Conservation (phyloP, 2,113 vertebrate species). For the Bubo scandiacus region DNA sequence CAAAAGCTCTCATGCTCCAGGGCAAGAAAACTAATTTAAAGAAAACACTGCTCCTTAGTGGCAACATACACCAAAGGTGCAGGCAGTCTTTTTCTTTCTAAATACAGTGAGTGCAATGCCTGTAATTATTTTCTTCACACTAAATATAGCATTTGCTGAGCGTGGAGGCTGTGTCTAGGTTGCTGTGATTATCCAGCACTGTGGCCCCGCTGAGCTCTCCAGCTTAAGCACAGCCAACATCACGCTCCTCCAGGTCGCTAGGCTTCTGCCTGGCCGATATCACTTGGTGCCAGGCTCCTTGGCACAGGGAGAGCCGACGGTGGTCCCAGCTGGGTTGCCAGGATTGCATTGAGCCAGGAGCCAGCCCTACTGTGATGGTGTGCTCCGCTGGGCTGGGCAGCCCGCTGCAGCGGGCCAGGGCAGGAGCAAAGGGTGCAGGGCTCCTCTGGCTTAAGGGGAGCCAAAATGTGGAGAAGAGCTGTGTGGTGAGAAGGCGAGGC, state of each 20-base stretch:
- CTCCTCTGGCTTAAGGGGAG: background rate
- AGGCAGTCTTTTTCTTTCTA: background rate
- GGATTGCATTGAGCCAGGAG: background rate
- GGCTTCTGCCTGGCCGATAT: background rate
- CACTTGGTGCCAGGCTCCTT: background rate
- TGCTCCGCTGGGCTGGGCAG: background rate
- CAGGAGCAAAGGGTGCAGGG: background rate
- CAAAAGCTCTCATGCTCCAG: background rate
- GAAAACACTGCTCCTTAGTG: background rate
- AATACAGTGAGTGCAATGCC: background rate
- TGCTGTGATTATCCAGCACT: background rate
- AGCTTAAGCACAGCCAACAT: background rate
- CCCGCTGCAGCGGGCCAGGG: background rate
- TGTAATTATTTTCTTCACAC: background rate
- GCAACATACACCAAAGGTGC: background rate
- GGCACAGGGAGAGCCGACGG: background rate
- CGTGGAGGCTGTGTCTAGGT: background rate
- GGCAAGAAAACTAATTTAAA: background rate
- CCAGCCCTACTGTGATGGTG: background rate
- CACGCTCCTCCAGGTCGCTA: fast-evolving
- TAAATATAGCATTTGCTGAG: background rate
- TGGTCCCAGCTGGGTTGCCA: background rate
- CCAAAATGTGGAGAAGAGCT: fast-evolving
- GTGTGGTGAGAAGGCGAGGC: background rate
- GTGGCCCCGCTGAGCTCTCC: background rate